Evolutionary conservation across 2,888 invertebrate species (phyloP).

Genomic region (Cerceris ruficornis): DNA sequence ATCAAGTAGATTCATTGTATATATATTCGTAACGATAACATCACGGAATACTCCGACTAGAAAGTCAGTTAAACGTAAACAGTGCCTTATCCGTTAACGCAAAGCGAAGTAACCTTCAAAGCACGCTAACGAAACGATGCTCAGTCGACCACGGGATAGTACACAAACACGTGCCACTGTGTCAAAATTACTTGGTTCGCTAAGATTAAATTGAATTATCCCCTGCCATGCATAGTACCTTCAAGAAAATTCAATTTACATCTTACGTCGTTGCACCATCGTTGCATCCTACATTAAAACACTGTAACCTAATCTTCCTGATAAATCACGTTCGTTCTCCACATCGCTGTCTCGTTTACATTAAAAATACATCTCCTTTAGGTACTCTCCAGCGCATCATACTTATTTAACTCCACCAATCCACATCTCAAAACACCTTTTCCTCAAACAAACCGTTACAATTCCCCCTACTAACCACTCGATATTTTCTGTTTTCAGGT

Average conservation of each 20-base stretch:
- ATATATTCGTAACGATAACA: no score
- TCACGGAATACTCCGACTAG: no score
- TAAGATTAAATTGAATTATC: slow-evolving; percentile 68
- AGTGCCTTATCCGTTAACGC: neutral
- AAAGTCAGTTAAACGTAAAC: no score
- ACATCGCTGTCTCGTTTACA: neutral
- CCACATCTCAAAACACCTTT: neutral
- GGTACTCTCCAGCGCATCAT: no score
- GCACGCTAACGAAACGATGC: slow-evolving; percentile 12
- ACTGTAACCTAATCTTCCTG: slow-evolving; percentile 5
- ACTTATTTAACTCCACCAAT: neutral
- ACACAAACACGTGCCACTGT: slow-evolving; percentile 53
- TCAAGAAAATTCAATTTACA: slow-evolving; percentile 68
- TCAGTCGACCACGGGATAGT: slow-evolving; percentile 23
- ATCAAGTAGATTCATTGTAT: no score
- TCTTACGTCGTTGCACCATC: slow-evolving; percentile 56
- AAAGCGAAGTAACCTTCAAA: slow-evolving; percentile 47
- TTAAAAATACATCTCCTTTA: no score
- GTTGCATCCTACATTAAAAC: slow-evolving; percentile 31
- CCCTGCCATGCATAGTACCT: slow-evolving; percentile 34
- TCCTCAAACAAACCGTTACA: neutral
- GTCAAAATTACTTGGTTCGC: slow-evolving; percentile 63
- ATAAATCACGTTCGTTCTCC: slow-evolving; percentile 13
- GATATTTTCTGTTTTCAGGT: slow-evolving; percentile 27
- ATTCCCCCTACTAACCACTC: slow-evolving; percentile 4